Percentiles rank a stretch among this genome's conserved stretches.
Evolutionary conservation across 2,113 vertebrate genomes (phyloP).

Genomic region (Coturnix japonica): DNA sequence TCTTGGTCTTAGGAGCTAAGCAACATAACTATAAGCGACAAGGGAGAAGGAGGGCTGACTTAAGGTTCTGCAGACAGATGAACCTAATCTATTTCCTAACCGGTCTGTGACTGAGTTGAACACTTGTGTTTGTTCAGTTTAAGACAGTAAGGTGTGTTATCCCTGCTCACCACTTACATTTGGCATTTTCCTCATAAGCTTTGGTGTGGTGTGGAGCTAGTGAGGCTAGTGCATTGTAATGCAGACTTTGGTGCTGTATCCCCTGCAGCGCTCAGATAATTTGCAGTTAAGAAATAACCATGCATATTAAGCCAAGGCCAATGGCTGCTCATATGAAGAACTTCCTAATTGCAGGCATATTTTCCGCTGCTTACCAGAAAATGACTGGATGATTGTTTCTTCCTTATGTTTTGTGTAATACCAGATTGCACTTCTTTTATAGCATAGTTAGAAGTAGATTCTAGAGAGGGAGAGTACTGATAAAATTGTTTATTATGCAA

Average conservation of each 20-base stretch:
- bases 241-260: rapidly evolving
- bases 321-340: not conserved
- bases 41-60: not conserved
- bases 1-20: too few relatives aligned
- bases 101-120: not conserved
- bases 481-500: not conserved
- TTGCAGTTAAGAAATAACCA: not conserved
- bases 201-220: not conserved
- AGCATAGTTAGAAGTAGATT: not conserved
- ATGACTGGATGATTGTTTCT: not conserved
- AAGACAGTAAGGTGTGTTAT: not conserved
- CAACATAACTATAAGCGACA: too few relatives aligned
- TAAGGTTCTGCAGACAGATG: not conserved
- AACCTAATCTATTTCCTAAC: not conserved
- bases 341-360: rapidly evolving
- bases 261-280: not conserved
- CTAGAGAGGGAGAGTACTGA: not conserved
- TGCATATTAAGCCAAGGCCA: not conserved
- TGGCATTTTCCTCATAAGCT: not conserved
- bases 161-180: not conserved
- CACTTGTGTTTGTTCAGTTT: not conserved
- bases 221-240: rapidly evolving
- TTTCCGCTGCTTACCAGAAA: not conserved
- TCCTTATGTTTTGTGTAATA: not conserved
- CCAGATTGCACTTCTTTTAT: not conserved